Conservation (phyloP, 2,113 vertebrate genomes). For the Cettia cetti region DNA sequence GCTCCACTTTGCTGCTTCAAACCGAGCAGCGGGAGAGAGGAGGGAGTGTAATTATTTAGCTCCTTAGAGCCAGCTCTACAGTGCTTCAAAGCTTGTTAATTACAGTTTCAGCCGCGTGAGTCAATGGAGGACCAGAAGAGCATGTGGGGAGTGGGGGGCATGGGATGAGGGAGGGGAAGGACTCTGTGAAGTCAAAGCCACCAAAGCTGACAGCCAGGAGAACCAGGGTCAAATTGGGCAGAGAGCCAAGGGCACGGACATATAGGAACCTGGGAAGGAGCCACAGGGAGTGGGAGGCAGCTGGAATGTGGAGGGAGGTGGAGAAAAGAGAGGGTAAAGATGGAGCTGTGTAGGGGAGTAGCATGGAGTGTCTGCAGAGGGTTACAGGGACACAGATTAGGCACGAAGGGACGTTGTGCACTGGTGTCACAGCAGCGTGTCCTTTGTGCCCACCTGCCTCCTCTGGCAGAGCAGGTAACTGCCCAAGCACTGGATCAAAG, state of each 20-base stretch:
- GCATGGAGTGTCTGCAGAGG: fast-evolving
- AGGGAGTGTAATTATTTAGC: conserved; percentile 53
- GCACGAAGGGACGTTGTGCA: not conserved
- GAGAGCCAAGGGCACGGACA: fast-evolving
- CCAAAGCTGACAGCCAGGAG: not conserved
- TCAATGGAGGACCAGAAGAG: not conserved
- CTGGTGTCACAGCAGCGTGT: fast-evolving
- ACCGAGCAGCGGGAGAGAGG: not conserved
- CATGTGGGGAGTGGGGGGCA: not conserved
- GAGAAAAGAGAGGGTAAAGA: not conserved
- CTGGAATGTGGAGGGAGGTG: not conserved
- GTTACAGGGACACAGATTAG: not conserved
- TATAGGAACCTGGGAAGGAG: not conserved
- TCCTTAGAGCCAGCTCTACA: conserved; percentile 33
- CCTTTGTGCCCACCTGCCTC: not conserved
- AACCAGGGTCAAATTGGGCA: fast-evolving
- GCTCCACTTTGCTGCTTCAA: conserved; percentile 4
- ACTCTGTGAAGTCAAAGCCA: not conserved
- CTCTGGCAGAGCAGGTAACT: not conserved
- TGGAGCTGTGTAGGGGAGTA: no score
- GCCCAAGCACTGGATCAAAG: no score
- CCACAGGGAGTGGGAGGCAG: not conserved
- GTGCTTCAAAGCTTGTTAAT: conserved; percentile 54
- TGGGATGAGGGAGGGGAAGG: fast-evolving
- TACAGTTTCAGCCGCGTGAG: not conserved